Evolutionary conservation across 1,140 invertebrate genomes (phyloP).

Genomic region (Drosophila setifemur): DNA sequence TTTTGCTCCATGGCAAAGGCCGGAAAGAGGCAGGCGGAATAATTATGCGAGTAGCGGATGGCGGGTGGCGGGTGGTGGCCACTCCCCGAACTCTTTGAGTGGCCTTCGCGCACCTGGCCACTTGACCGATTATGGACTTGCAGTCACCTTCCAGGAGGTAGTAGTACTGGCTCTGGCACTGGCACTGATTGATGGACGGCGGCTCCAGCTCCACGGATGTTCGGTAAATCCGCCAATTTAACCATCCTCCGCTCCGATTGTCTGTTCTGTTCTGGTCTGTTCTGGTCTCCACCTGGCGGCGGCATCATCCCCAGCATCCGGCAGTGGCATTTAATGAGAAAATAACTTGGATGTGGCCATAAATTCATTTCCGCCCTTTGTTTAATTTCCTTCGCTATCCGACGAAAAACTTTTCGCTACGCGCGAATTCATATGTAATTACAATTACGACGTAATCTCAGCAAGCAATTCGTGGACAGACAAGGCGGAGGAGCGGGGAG

Average conservation of each 20-base stretch:
- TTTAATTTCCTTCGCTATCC: constrained; percentile 45
- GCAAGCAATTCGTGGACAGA: not conserved
- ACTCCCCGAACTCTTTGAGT: not conserved
- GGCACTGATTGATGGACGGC: constrained; percentile 2
- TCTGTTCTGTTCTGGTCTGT: too few relatives aligned
- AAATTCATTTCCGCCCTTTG: constrained; percentile 65
- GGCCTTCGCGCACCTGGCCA: constrained; percentile 14
- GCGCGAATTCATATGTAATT: constrained; percentile 67
- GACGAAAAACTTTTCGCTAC: constrained; percentile 45
- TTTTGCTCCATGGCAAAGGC: too few relatives aligned
- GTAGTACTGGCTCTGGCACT: too few relatives aligned
- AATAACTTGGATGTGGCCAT: constrained; percentile 60
- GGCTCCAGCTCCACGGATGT: too few relatives aligned
- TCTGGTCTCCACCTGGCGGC: too few relatives aligned
- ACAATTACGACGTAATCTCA: constrained; percentile 63
- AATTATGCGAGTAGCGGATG: too few relatives aligned
- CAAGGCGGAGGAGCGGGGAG: too few relatives aligned
- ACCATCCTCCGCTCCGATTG: too few relatives aligned
- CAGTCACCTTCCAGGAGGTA: not conserved
- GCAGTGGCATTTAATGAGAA: constrained; percentile 37
- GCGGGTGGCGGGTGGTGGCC: too few relatives aligned
- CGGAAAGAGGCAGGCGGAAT: too few relatives aligned
- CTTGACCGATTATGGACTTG: constrained; percentile 12
- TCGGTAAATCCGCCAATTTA: too few relatives aligned
- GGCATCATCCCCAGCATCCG: not conserved